Conservation (phyloP, 2,888 invertebrate species). For the Luffia ferchaultella region DNA sequence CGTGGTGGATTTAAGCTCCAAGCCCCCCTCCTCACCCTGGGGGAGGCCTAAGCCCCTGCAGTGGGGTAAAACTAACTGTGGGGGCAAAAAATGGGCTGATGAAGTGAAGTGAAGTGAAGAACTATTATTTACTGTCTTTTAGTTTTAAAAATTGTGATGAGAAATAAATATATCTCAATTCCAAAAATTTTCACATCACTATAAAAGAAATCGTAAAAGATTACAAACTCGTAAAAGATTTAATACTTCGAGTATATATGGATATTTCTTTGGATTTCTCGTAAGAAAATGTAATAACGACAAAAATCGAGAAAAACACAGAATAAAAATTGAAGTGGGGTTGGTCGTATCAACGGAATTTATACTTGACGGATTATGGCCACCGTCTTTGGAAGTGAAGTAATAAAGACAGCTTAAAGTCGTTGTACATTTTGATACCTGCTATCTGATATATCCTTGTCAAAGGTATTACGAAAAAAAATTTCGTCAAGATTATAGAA, state of each 20-base stretch:
- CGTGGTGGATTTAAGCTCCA: too few relatives aligned
- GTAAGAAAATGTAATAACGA: not conserved
- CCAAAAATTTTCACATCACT: not conserved
- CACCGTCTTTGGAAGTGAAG: conserved; percentile 57
- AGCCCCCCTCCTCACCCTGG: too few relatives aligned
- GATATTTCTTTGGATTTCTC: not conserved
- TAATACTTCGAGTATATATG: not conserved
- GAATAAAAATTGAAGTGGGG: not conserved
- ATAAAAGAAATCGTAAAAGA: not conserved
- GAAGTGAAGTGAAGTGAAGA: too few relatives aligned
- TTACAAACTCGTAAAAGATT: not conserved
- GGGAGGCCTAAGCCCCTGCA: too few relatives aligned
- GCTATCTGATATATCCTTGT: not conserved
- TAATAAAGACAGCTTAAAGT: conserved; percentile 36
- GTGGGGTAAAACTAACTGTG: too few relatives aligned
- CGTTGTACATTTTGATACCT: not conserved
- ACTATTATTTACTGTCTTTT: not conserved
- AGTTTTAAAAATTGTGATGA: not conserved
- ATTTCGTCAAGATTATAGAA: too few relatives aligned
- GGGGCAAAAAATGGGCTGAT: too few relatives aligned
- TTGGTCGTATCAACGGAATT: not conserved
- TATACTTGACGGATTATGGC: conserved; percentile 38
- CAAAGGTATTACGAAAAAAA: not conserved
- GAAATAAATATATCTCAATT: not conserved
- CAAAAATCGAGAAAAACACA: not conserved